A percentile compares a stretch with the other conserved stretches of the same genome.
phyloP scores from a whole-genome alignment of 2,797 vertebrate genomes.

The Alca torda region DNA sequence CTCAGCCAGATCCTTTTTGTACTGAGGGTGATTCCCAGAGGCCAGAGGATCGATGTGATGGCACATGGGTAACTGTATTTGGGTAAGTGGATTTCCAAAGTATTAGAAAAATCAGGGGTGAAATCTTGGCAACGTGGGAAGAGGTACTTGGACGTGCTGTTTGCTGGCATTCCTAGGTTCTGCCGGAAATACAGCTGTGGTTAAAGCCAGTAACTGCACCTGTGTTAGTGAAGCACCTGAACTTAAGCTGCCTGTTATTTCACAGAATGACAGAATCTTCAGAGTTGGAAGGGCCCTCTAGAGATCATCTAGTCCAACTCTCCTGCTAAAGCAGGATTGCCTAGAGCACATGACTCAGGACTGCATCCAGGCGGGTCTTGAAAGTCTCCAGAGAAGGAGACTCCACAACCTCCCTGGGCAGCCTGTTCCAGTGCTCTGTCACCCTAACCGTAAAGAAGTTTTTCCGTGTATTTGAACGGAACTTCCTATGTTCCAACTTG shows the following conservation, averaged over 20 bases:
- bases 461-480: too few relatives aligned
- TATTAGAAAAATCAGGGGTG: background rate
- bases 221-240: background rate
- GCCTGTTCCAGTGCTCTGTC: too few relatives aligned
- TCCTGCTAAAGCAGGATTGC: too few relatives aligned
- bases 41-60: slow-evolving; percentile 94
- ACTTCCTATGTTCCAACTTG: too few relatives aligned
- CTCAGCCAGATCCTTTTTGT: slow-evolving; percentile 96
- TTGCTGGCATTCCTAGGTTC: background rate
- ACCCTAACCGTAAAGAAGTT: too few relatives aligned
- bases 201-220: background rate
- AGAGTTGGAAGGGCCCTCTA: too few relatives aligned
- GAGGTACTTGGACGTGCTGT: background rate
- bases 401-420: too few relatives aligned
- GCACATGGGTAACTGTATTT: slow-evolving; percentile 96
- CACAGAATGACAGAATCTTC: too few relatives aligned
- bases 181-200: background rate
- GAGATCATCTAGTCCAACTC: too few relatives aligned
- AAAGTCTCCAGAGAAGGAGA: too few relatives aligned
- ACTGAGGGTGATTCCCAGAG: slow-evolving; percentile 93
- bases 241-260: background rate
- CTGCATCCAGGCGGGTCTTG: too few relatives aligned
- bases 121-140: background rate
- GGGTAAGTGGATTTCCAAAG: slow-evolving; percentile 79
- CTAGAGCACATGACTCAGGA: too few relatives aligned